Conservation (phyloP, 2,888 invertebrate genomes). For the Amiota communis region DNA sequence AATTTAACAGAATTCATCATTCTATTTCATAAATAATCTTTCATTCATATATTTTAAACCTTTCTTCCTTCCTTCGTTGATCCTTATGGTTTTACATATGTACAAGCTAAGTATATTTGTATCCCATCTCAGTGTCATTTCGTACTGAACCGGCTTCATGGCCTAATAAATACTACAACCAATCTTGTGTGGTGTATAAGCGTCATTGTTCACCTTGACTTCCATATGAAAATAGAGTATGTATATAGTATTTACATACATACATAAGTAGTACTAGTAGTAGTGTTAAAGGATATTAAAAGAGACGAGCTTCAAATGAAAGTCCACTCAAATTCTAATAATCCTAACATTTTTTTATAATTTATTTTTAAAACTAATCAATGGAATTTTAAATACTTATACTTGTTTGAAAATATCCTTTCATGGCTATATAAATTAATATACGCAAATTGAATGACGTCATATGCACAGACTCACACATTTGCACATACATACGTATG, state of each 20-base stretch:
- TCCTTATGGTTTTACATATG: too few relatives aligned
- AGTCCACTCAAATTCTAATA: not conserved
- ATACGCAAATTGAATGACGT: slow-evolving; percentile 11
- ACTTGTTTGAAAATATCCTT: not conserved
- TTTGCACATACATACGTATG: not conserved
- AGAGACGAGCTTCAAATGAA: not conserved
- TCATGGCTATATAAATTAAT: not conserved
- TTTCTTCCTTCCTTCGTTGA: too few relatives aligned
- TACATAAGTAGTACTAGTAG: too few relatives aligned
- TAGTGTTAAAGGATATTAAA: not conserved
- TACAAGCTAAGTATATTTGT: too few relatives aligned
- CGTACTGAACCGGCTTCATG: too few relatives aligned
- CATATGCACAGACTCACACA: slow-evolving; percentile 3
- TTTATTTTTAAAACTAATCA: slow-evolving; percentile 2
- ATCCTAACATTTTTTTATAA: not conserved
- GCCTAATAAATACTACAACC: slow-evolving; percentile 4
- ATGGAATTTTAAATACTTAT: not conserved
- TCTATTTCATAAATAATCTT: too few relatives aligned
- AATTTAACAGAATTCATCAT: too few relatives aligned
- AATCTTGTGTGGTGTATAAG: slow-evolving; percentile 19
- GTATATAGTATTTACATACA: too few relatives aligned
- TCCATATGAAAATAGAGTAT: not conserved
- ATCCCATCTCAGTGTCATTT: too few relatives aligned
- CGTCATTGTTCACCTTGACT: slow-evolving; percentile 50
- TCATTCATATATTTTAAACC: too few relatives aligned